Percentiles rank a stretch among this genome's conserved stretches.
phyloP scores from a whole-genome alignment of 2,113 vertebrate species.

The Spheniscus mendiculus region DNA sequence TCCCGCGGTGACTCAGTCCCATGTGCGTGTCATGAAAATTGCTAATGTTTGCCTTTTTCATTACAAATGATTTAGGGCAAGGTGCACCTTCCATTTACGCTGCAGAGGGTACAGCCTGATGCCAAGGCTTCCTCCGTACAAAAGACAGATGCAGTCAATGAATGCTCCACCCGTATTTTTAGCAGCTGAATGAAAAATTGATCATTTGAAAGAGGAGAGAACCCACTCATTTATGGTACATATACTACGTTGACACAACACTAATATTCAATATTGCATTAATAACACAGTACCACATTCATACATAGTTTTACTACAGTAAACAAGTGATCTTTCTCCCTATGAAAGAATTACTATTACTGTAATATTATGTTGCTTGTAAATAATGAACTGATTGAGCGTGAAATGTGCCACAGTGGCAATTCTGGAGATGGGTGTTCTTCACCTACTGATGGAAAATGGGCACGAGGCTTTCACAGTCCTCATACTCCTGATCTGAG shows the following conservation, averaged over 20 bases:
- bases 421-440: not conserved
- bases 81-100: not conserved
- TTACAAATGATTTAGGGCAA: not conserved
- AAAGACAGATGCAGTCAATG: not conserved
- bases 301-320: not conserved
- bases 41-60: slow-evolving; percentile 13
- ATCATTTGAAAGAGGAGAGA: not conserved
- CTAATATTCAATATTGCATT: not conserved
- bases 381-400: not conserved
- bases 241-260: accelerated
- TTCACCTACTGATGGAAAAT: not conserved
- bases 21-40: not conserved
- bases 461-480: not conserved
- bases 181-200: slow-evolving; percentile 11
- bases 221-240: not conserved
- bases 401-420: not conserved
- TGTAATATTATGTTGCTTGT: not conserved
- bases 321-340: not conserved
- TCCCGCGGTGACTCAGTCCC: not conserved
- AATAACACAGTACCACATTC: not conserved
- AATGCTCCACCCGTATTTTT: not conserved
- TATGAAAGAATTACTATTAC: not conserved
- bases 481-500: not conserved
- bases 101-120: not conserved
- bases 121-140: not conserved